Evolutionary conservation across 2,113 vertebrate species (phyloP).

Genomic region (Sinocyclocheilus anshuiensis): DNA sequence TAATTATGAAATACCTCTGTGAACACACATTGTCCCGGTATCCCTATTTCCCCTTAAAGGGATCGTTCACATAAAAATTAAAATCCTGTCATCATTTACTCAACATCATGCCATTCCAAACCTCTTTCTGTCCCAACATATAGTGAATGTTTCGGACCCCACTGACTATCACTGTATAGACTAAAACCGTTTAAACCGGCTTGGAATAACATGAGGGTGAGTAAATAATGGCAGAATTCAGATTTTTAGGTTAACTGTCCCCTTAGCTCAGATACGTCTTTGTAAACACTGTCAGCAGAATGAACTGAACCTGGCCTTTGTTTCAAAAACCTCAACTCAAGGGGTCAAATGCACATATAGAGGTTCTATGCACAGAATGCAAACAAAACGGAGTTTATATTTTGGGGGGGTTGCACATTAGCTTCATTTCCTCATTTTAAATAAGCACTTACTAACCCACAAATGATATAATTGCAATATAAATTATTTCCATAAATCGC

Average conservation of each 20-base stretch:
- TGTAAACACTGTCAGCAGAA: slow-evolving; percentile 2
- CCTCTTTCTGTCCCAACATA: background rate
- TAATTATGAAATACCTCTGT: slow-evolving; percentile 38
- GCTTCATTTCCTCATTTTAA: slow-evolving; percentile 39
- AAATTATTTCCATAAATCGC: slow-evolving; percentile 47
- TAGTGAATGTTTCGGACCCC: background rate
- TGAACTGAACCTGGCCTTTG: background rate
- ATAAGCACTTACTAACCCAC: slow-evolving; percentile 50
- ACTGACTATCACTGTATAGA: background rate
- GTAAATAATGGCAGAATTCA: background rate
- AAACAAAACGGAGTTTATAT: slow-evolving; percentile 22
- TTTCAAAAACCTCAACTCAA: background rate
- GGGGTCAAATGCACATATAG: slow-evolving; percentile 31
- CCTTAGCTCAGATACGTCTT: background rate
- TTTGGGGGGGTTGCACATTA: slow-evolving; percentile 39
- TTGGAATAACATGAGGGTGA: background rate
- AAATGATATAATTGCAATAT: slow-evolving; percentile 33
- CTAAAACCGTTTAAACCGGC: no score
- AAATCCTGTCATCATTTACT: background rate
- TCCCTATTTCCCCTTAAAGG: slow-evolving; percentile 1
- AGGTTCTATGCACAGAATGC: slow-evolving; percentile 44
- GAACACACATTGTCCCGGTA: slow-evolving; percentile 16
- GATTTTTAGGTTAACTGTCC: background rate
- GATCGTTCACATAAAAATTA: background rate
- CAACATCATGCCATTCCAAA: background rate